A percentile compares a stretch with the other conserved stretches of the same genome.
Evolutionary conservation across 1,140 invertebrate genomes (phyloP).

Genomic region (Popillia japonica): DNA sequence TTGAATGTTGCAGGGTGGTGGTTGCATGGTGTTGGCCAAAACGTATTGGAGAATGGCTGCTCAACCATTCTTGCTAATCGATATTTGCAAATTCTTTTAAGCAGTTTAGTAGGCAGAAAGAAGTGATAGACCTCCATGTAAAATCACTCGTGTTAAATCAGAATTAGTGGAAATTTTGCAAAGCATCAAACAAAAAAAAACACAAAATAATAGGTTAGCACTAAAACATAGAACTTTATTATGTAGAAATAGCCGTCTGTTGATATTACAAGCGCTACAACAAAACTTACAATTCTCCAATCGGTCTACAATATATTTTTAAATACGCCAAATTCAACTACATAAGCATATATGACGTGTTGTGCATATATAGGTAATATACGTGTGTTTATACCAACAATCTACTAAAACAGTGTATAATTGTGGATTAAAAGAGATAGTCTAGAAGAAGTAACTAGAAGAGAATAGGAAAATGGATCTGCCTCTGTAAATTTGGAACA

Average conservation of each 20-base stretch:
- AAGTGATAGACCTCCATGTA: no score
- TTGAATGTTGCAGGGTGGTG: no score
- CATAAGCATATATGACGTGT: neutral
- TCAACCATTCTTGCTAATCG: no score
- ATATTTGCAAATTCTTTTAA: no score
- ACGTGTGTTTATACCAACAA: neutral
- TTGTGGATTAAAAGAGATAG: neutral
- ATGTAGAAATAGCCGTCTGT: neutral
- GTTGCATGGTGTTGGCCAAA: no score
- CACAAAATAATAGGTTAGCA: no score
- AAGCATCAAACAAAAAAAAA: no score
- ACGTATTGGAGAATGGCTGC: no score
- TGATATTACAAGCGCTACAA: neutral
- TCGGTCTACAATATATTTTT: neutral
- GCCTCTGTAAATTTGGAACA: neutral
- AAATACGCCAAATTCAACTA: conserved; percentile 6
- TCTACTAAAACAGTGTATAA: conserved; percentile 14
- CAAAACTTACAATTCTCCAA: conserved; percentile 18
- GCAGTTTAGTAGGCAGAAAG: no score
- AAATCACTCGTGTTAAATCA: no score
- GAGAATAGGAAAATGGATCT: neutral
- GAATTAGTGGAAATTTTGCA: no score
- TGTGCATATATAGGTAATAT: neutral
- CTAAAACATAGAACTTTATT: neutral
- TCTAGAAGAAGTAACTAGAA: neutral